These are phyloP conservation scores for Thamnaconus septentrionalis DNA, from an alignment of 2,113 vertebrate species.

Conservation along the genomic window DNA sequence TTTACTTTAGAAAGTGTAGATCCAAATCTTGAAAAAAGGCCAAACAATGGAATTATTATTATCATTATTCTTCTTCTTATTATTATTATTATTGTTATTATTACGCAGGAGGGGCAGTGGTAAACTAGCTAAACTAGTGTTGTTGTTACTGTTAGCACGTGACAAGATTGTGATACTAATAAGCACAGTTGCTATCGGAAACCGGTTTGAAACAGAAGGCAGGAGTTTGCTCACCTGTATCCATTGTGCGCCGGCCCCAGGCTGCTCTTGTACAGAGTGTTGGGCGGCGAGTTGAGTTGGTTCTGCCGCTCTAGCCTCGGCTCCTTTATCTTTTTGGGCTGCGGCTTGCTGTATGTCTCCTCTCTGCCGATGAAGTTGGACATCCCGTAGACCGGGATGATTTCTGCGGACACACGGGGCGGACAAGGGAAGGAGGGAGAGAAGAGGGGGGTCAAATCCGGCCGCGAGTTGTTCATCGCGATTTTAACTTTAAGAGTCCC, in stretches of 20 bases:
- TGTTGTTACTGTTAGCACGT: too few relatives aligned
- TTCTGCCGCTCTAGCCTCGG: constrained; percentile 92
- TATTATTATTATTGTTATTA: too few relatives aligned
- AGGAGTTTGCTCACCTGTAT: constrained; percentile 69
- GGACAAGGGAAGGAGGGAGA: not conserved
- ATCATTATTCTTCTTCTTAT: too few relatives aligned
- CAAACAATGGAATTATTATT: too few relatives aligned
- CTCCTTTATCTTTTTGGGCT: constrained; percentile 92
- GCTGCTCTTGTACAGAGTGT: constrained; percentile 87
- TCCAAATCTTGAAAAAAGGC: too few relatives aligned
- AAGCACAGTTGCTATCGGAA: too few relatives aligned
- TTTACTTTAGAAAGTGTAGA: too few relatives aligned
- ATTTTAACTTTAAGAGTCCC: too few relatives aligned
- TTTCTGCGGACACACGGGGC: constrained; percentile 75
- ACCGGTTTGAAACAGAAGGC: not conserved
- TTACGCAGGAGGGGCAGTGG: too few relatives aligned
- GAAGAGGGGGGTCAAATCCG: not conserved
- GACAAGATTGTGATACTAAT: too few relatives aligned
- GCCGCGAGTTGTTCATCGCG: too few relatives aligned
- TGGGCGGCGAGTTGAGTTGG: constrained; percentile 90
- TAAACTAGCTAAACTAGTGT: too few relatives aligned
- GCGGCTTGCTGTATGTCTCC: constrained; percentile 92
- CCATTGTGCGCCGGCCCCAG: constrained; percentile 86
- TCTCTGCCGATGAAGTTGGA: constrained; percentile 92
- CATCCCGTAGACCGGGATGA: constrained; percentile 95